Percentiles rank a stretch among this genome's conserved stretches.
These are phyloP conservation scores for Rhodophaea formosa DNA, from an alignment of 2,888 invertebrate species.

Conservation along the genomic window DNA sequence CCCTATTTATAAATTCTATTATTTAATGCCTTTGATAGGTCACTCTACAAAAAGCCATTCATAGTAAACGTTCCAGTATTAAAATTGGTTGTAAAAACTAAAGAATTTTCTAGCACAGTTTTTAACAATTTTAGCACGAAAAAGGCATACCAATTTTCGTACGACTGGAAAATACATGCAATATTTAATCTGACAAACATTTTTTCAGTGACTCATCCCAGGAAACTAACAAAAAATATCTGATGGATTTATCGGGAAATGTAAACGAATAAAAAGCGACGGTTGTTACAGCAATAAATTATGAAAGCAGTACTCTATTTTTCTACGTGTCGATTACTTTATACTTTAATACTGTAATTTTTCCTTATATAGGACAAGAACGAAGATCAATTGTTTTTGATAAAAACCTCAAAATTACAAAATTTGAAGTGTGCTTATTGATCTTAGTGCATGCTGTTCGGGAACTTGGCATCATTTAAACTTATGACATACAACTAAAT, in stretches of 20 bases:
- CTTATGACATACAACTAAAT: too few relatives aligned
- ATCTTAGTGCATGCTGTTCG: too few relatives aligned
- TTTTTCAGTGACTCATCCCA: slow-evolving; percentile 15
- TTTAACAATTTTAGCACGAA: neutral
- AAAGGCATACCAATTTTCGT: neutral
- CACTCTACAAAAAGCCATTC: too few relatives aligned
- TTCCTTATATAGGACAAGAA: too few relatives aligned
- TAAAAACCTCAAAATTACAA: too few relatives aligned
- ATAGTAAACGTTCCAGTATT: neutral
- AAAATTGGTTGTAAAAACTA: neutral
- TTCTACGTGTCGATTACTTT: neutral
- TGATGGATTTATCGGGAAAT: slow-evolving; percentile 36
- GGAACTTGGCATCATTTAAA: too few relatives aligned
- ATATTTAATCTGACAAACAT: slow-evolving; percentile 1
- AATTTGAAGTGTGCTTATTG: too few relatives aligned
- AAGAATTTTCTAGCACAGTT: neutral
- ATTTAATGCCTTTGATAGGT: too few relatives aligned
- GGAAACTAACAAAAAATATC: slow-evolving; percentile 27
- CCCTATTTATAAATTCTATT: too few relatives aligned
- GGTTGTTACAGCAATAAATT: slow-evolving; percentile 4
- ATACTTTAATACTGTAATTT: too few relatives aligned
- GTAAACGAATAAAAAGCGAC: slow-evolving; percentile 37
- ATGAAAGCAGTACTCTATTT: neutral
- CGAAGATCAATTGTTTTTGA: too few relatives aligned
- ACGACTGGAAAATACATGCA: neutral